Conservation (phyloP, 2,888 invertebrate species). For the Noctua fimbriata region DNA sequence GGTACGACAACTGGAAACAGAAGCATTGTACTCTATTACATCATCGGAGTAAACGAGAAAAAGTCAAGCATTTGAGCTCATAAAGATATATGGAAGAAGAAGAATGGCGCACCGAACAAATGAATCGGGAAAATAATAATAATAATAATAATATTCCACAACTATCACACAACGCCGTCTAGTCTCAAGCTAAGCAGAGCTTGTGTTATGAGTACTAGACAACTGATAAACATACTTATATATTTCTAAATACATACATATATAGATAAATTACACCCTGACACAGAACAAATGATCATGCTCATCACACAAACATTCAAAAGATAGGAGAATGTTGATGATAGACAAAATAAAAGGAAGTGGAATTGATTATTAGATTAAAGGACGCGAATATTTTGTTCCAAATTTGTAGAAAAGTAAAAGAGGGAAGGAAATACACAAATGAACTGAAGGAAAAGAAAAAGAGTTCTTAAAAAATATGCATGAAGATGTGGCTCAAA, state of each 20-base stretch:
- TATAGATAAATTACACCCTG: too few species aligned
- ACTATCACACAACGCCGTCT: too few species aligned
- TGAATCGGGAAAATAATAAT: neutral
- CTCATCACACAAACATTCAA: too few species aligned
- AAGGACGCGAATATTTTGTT: neutral
- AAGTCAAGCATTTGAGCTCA: neutral
- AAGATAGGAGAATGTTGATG: neutral
- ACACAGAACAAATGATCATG: too few species aligned
- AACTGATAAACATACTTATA: too few species aligned
- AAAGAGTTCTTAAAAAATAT: neutral
- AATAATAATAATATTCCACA: too few species aligned
- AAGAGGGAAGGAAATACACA: neutral
- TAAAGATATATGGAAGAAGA: neutral
- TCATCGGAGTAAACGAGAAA: conserved; percentile 3
- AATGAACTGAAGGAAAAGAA: neutral
- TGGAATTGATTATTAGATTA: neutral
- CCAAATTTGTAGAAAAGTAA: neutral
- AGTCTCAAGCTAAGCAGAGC: too few species aligned
- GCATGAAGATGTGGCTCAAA: neutral
- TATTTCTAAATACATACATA: too few species aligned
- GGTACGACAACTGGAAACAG: conserved; percentile 63
- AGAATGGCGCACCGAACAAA: neutral
- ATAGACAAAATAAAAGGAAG: neutral
- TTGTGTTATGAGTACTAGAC: too few species aligned
- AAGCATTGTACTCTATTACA: neutral